phyloP scores from a whole-genome alignment of 92 coral and sea anemone species.

The Montipora capitata region DNA sequence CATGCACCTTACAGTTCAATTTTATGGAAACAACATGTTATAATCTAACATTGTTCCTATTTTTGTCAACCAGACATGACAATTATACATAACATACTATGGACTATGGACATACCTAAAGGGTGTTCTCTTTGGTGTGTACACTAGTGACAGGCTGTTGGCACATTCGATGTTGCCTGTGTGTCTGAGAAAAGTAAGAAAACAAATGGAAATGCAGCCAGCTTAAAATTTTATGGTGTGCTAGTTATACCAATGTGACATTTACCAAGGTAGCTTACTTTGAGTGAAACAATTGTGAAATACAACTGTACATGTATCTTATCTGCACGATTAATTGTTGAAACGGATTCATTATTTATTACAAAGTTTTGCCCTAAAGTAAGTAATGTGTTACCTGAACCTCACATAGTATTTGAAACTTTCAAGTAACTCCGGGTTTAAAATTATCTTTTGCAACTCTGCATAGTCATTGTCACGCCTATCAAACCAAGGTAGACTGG shows the following conservation, averaged over 20 bases:
- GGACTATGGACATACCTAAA: slow-evolving; percentile 7
- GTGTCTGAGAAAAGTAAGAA: neutral
- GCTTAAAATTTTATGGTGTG: neutral
- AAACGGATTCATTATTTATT: too few relatives aligned
- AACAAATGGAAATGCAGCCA: too few relatives aligned
- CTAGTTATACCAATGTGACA: too few relatives aligned
- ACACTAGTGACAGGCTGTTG: slow-evolving; percentile 46
- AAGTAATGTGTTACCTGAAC: slow-evolving; percentile 3
- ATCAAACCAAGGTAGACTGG: slow-evolving; percentile 44
- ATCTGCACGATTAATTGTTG: too few relatives aligned
- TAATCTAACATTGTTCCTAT: neutral
- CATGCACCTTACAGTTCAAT: neutral
- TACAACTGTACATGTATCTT: too few relatives aligned
- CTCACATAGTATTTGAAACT: slow-evolving; percentile 47
- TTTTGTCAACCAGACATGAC: too few relatives aligned
- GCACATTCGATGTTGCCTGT: slow-evolving; percentile 61
- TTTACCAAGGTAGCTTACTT: too few relatives aligned
- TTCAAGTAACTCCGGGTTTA: slow-evolving; percentile 31
- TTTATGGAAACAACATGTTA: too few relatives aligned
- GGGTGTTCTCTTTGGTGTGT: slow-evolving; percentile 43
- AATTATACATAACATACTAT: too few relatives aligned
- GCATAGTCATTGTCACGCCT: slow-evolving; percentile 45
- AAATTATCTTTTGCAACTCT: slow-evolving; percentile 41
- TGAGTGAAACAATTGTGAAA: too few relatives aligned
- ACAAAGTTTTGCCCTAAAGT: too few relatives aligned